A percentile compares a stretch with the other conserved stretches of the same genome.
phyloP scores from a whole-genome alignment of 1,140 invertebrate species.

The Thaumetopoea pityocampa region DNA sequence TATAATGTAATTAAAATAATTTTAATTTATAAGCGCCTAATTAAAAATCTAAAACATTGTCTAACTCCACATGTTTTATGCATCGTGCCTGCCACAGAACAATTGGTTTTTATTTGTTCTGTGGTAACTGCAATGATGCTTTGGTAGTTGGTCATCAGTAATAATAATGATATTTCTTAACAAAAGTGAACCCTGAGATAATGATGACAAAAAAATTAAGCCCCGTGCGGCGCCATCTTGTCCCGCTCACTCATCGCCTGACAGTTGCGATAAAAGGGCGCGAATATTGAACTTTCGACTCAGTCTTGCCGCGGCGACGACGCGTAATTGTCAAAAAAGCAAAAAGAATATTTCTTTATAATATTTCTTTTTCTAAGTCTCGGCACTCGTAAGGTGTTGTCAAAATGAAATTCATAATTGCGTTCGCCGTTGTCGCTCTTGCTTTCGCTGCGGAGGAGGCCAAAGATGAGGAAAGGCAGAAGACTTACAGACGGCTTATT shows the following conservation, averaged over 20 bases:
- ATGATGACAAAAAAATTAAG: constrained; percentile 7
- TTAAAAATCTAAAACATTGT: no score
- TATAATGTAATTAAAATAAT: no score
- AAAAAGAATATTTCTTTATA: constrained; percentile 30
- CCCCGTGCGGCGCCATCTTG: constrained; percentile 26
- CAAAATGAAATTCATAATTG: constrained; percentile 69
- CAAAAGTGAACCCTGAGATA: constrained; percentile 40
- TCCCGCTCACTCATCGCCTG: constrained; percentile 43
- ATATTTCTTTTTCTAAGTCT: constrained; percentile 36
- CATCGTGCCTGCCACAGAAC: no score
- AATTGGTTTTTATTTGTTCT: no score
- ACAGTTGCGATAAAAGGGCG: constrained; percentile 36
- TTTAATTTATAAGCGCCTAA: no score
- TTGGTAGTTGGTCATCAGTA: no score
- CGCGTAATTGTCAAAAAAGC: constrained; percentile 38
- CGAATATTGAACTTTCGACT: constrained; percentile 30
- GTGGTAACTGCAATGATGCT: no score
- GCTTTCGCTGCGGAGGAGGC: constrained; percentile 78
- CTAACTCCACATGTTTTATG: no score
- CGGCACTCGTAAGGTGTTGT: constrained; percentile 49
- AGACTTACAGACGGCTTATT: constrained; percentile 86
- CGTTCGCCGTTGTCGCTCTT: constrained; percentile 75
- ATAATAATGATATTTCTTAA: constrained; percentile 29
- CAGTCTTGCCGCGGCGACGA: constrained; percentile 41
- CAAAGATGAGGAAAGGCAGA: constrained; percentile 74